Conservation (phyloP, 2,888 invertebrate genomes). For the Papilio elwesi region DNA sequence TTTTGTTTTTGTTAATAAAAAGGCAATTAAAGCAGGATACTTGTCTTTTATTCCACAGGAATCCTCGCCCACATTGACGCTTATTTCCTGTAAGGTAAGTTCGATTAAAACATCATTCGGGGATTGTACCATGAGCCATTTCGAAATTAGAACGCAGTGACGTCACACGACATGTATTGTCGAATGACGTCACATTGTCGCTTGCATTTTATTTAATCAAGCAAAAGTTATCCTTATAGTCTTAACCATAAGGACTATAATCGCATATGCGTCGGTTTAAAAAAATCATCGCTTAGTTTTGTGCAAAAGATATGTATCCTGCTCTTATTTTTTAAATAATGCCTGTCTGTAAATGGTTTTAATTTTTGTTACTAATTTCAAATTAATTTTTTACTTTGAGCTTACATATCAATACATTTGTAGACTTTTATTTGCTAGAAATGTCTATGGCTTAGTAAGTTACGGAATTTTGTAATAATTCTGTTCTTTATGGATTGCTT, state of each 20-base stretch:
- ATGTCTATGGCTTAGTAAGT: too few species aligned
- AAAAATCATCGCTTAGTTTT: conserved; percentile 58
- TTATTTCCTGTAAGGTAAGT: conserved; percentile 91
- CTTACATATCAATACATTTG: not conserved
- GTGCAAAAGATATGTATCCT: conserved; percentile 64
- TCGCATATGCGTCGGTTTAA: conserved; percentile 48
- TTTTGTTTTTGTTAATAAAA: conserved; percentile 38
- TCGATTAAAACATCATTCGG: conserved; percentile 45
- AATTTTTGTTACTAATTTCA: not conserved
- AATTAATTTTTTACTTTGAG: not conserved
- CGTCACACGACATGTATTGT: conserved; percentile 24
- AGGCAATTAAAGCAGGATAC: conserved; percentile 75
- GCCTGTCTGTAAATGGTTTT: conserved; percentile 35
- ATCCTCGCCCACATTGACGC: conserved; percentile 90
- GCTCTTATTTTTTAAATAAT: conserved; percentile 49
- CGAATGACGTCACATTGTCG: conserved; percentile 32
- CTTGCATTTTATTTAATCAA: conserved; percentile 23
- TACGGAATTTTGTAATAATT: too few species aligned
- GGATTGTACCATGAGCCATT: conserved; percentile 32
- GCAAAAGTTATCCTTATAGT: not conserved
- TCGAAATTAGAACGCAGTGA: conserved; percentile 16
- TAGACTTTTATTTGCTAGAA: not conserved
- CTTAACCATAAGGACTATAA: not conserved
- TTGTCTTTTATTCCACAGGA: conserved; percentile 87
- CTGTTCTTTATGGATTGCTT: too few species aligned